These are phyloP conservation scores for Pipistrellus pipistrellus DNA, from an alignment of 2,797 vertebrate genomes.

Conservation along the genomic window DNA sequence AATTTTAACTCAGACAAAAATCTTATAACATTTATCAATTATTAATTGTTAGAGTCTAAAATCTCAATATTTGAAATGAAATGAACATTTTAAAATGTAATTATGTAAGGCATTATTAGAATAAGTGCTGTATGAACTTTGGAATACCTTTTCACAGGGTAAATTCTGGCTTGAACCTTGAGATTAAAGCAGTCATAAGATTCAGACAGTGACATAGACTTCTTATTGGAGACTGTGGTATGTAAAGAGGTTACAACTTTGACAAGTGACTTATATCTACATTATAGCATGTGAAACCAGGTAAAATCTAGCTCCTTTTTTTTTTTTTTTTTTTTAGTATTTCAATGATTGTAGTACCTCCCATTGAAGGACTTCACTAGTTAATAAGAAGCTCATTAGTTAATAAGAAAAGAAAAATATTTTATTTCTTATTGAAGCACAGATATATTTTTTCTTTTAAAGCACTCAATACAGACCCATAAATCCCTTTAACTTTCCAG, in stretches of 20 bases:
- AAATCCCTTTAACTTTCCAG: not conserved
- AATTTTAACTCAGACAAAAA: not conserved
- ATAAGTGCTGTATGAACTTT: not conserved
- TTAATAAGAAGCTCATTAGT: too few species aligned
- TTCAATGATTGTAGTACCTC: not conserved
- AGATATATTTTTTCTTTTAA: conserved; percentile 33
- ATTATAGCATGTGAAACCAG: not conserved
- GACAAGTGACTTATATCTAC: not conserved
- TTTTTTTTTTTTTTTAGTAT: not conserved
- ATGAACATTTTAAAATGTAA: not conserved
- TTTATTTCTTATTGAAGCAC: not conserved
- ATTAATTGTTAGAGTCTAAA: not conserved
- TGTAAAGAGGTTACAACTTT: not conserved
- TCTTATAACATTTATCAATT: not conserved
- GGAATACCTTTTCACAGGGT: not conserved
- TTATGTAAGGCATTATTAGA: not conserved
- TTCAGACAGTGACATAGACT: not conserved
- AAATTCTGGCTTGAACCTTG: not conserved
- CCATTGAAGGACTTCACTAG: not conserved
- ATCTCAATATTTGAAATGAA: not conserved
- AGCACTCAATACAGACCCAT: not conserved
- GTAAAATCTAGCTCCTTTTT: not conserved
- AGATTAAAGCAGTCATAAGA: not conserved
- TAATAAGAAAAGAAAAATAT: not conserved
- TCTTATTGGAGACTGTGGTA: not conserved